These are phyloP conservation scores for Linnaemya tessellans DNA, from an alignment of 2,888 invertebrate genomes.

Conservation along the genomic window DNA sequence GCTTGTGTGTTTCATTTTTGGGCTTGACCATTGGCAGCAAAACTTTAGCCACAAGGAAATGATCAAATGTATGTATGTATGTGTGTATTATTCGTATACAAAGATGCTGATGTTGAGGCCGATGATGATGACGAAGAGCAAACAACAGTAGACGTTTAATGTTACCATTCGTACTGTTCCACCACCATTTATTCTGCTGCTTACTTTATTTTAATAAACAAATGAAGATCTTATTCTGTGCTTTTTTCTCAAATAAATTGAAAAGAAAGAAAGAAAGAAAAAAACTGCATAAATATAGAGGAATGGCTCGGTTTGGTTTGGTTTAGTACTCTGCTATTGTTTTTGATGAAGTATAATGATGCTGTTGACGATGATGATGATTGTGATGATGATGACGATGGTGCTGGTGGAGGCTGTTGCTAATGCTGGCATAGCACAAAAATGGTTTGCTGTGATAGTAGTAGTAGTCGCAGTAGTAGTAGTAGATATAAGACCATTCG, in stretches of 20 bases:
- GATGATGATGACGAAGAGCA: conserved; percentile 13
- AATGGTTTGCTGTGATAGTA: conserved; percentile 37
- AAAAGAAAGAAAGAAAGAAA: conserved; percentile 22
- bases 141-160: conserved; percentile 30
- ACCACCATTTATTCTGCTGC: not conserved
- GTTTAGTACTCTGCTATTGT: conserved; percentile 51
- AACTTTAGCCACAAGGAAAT: conserved; percentile 65
- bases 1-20: conserved; percentile 39
- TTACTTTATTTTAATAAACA: conserved; percentile 53
- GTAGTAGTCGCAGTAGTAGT: not conserved
- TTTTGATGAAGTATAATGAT: conserved; percentile 35
- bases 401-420: conserved; percentile 26
- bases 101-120: not conserved
- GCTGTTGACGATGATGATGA: conserved; percentile 13
- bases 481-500: conserved; percentile 7
- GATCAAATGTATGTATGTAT: conserved; percentile 25
- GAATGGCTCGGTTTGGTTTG: conserved; percentile 39
- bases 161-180: conserved; percentile 23
- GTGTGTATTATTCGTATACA: conserved; percentile 1
- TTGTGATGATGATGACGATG: conserved; percentile 32
- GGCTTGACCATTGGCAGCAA: conserved; percentile 66
- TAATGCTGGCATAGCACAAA: conserved; percentile 38
- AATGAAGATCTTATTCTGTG: conserved; percentile 67
- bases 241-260: conserved; percentile 37
- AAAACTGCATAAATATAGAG: conserved; percentile 68